A percentile compares a stretch with the other conserved stretches of the same genome.
phyloP scores from a whole-genome alignment of 2,888 invertebrate species.

The Scelioninae gen. 1 region DNA sequence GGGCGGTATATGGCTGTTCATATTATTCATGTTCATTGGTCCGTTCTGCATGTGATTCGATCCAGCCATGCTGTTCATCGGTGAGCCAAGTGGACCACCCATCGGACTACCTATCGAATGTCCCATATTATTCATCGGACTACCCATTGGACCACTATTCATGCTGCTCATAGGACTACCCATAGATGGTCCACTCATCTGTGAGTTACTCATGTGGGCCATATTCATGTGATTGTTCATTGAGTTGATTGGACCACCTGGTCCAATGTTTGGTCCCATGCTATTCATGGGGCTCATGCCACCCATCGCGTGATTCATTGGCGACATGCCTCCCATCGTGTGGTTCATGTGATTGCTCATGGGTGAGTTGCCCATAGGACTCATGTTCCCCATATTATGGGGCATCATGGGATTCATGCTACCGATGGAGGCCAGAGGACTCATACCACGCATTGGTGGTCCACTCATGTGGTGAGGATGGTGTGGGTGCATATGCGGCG shows the following conservation, averaged over 20 bases:
- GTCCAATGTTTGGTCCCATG: constrained; percentile 89
- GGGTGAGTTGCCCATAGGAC: constrained; percentile 82
- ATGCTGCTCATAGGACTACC: constrained; percentile 87
- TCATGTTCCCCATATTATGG: constrained; percentile 83
- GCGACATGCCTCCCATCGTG: constrained; percentile 86
- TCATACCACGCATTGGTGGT: constrained; percentile 88
- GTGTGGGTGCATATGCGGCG: constrained; percentile 84
- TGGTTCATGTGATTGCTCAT: constrained; percentile 86
- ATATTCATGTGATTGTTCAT: constrained; percentile 85
- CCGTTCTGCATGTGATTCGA: too few species aligned
- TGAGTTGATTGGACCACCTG: constrained; percentile 87
- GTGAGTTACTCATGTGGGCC: constrained; percentile 84
- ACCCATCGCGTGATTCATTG: constrained; percentile 87
- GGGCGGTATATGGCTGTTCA: too few species aligned
- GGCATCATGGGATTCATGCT: constrained; percentile 84
- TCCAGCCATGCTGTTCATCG: too few species aligned
- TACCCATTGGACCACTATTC: constrained; percentile 86
- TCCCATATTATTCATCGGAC: constrained; percentile 88
- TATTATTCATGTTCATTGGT: too few species aligned
- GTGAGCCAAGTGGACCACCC: too few species aligned
- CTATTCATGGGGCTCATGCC: constrained; percentile 89
- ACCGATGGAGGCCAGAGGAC: constrained; percentile 85
- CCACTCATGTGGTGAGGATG: constrained; percentile 88
- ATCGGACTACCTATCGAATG: too few species aligned
- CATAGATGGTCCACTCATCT: constrained; percentile 87